Base-by-base conservation (phyloP, 2,113 vertebrate species). In the Notothenia rossii region DNA sequence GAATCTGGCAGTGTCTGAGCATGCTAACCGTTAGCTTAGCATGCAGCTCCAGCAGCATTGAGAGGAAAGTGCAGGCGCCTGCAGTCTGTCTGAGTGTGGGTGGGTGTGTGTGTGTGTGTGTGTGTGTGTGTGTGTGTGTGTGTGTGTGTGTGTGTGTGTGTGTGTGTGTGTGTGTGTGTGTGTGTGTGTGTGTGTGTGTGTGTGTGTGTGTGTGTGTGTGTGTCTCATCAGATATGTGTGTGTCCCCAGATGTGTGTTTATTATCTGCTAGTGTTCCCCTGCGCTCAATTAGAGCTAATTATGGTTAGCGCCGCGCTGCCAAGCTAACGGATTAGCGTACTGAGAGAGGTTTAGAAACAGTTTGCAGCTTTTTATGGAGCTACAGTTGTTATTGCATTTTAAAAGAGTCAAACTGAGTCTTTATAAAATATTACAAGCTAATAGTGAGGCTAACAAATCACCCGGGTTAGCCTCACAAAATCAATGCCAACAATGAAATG, bases 261-360 rank as follows among this genome's bases (percentile, higher is more conserved):
- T 58, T 55, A 84, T 87, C 59, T 83, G 49, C 43, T 84, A 66
- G 60, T 84, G 84, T 88, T 40, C 36, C 36, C 81, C 86, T 60
- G 75, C 22, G 63, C 89, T 86, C 77, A 87, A 79, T 87, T 91
- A 89, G 54, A 75, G 46, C 63, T 84, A 87, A 88, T 88, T 87
- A 77, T 82, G 90, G 87, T 89, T 84, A 61, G 3, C 43, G 43
- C 68, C 7, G 69, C 56, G 60, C 82, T 82, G 88, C 90, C 86
- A 40, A 90, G 81, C 50, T 50, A 64, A 22, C 33, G 3, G 58
- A 81, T 76, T 29, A 69, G 61, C 53, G 11, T 18, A 40, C 22
- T 79, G 73, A 74, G 50, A 77, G 81, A 18, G 81, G 66, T 79
- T 78, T 49, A 1, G 53, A 40, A 80, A 67, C 22, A 17, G 36